Conservation (phyloP, 2,888 invertebrate genomes). For the Pseudolycoriella hygida region DNA sequence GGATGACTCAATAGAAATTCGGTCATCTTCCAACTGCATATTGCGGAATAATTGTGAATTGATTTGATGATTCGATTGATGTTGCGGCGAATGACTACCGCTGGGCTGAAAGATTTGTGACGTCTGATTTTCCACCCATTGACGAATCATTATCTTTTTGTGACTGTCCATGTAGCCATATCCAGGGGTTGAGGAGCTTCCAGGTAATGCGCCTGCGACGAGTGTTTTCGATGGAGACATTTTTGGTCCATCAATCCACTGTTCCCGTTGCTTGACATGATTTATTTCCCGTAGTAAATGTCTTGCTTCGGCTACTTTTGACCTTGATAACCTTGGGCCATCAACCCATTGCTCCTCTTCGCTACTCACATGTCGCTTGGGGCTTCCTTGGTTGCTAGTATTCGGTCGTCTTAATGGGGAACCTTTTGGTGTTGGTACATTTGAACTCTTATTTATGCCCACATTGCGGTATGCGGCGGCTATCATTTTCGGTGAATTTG, state of each 20-base stretch:
- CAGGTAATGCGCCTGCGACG: slow-evolving; percentile 13
- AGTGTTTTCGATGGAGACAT: slow-evolving; percentile 37
- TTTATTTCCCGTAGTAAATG: slow-evolving; percentile 61
- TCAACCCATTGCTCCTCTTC: slow-evolving; percentile 90
- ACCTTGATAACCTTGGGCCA: slow-evolving; percentile 77
- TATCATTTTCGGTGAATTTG: slow-evolving; percentile 19
- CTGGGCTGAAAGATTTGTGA: slow-evolving; percentile 46
- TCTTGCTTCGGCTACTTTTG: slow-evolving; percentile 63
- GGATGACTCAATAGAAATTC: slow-evolving; percentile 24
- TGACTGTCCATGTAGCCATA: slow-evolving; percentile 87
- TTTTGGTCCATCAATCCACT: slow-evolving; percentile 93
- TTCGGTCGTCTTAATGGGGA: slow-evolving; percentile 29
- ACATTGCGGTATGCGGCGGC: slow-evolving; percentile 17
- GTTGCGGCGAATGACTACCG: slow-evolving; percentile 23
- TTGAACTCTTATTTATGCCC: slow-evolving; percentile 19
- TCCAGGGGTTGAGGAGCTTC: slow-evolving; percentile 16
- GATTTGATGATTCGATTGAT: slow-evolving; percentile 30
- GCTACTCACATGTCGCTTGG: slow-evolving; percentile 21
- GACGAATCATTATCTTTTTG: slow-evolving; percentile 82
- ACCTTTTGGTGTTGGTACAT: slow-evolving; percentile 36
- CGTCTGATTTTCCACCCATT: slow-evolving; percentile 86
- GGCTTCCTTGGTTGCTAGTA: slow-evolving; percentile 25
- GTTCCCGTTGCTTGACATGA: slow-evolving; percentile 66
- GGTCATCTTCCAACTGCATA: slow-evolving; percentile 18
- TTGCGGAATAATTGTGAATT: neutral